phyloP scores from a whole-genome alignment of 2,113 vertebrate species.

The Aspidoscelis tigris region DNA sequence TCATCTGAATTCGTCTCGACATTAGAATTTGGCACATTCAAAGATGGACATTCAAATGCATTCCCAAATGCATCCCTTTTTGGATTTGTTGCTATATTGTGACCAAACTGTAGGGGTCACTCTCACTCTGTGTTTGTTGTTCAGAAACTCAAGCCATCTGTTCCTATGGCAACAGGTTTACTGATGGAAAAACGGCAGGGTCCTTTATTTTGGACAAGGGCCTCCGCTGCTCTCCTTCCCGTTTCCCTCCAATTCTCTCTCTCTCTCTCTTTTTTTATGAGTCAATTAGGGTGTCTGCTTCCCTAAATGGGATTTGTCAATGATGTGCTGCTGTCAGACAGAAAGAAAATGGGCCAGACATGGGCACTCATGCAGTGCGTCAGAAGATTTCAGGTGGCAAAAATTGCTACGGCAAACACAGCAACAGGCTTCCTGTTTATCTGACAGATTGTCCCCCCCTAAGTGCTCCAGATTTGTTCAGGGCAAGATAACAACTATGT shows the following conservation, averaged over 20 bases:
- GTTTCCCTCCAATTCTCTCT: background rate
- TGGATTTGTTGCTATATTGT: background rate
- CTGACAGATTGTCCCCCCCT: background rate
- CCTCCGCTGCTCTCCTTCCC: background rate
- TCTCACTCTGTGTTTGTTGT: slow-evolving; percentile 23
- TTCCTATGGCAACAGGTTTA: slow-evolving; percentile 51
- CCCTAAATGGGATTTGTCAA: slow-evolving; percentile 36
- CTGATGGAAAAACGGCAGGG: slow-evolving; percentile 13
- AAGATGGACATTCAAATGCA: no score
- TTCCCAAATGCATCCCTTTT: no score
- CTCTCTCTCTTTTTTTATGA: background rate
- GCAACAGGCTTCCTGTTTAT: background rate
- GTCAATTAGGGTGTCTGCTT: slow-evolving; percentile 31
- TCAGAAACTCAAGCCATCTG: background rate
- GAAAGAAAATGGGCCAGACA: slow-evolving; percentile 17
- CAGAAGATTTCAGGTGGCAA: background rate
- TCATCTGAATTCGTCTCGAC: no score
- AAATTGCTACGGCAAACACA: background rate
- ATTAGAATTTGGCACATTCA: no score
- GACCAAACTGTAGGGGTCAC: slow-evolving; percentile 44
- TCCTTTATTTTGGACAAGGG: background rate
- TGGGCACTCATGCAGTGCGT: background rate
- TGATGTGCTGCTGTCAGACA: slow-evolving; percentile 22
- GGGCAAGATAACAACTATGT: background rate
- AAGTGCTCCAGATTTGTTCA: background rate